Evolutionary conservation across 2,888 invertebrate species (phyloP).

Genomic region (Erebia palarica): DNA sequence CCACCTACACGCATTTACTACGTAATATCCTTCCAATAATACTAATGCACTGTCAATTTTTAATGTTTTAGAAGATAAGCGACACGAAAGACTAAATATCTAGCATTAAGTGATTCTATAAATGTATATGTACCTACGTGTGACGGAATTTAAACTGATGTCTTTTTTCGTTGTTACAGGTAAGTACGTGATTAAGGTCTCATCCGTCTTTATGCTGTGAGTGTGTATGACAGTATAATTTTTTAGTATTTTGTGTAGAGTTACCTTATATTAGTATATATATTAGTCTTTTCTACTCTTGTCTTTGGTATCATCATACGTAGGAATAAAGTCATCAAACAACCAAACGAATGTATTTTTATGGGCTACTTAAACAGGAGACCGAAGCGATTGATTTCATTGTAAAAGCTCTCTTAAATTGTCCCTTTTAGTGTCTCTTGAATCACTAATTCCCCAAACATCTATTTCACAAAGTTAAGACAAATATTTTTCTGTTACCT

Average conservation of each 20-base stretch:
- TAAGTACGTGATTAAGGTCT: constrained; percentile 43
- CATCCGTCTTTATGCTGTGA: constrained; percentile 16
- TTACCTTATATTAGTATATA: too few relatives aligned
- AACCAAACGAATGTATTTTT: not conserved
- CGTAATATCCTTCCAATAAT: constrained; percentile 67
- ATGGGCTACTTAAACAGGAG: constrained; percentile 2
- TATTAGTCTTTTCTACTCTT: not conserved
- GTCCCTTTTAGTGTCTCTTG: not conserved
- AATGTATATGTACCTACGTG: constrained; percentile 29
- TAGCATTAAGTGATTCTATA: constrained; percentile 41
- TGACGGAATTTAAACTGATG: constrained; percentile 46
- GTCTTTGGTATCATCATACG: not conserved
- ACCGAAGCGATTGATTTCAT: not conserved
- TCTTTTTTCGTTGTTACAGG: constrained; percentile 60
- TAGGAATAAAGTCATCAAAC: not conserved
- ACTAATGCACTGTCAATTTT: constrained; percentile 80
- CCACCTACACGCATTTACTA: constrained; percentile 72
- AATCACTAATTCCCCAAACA: constrained; percentile 10
- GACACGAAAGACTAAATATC: constrained; percentile 55
- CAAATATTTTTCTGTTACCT: constrained; percentile 37
- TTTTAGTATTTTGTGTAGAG: not conserved
- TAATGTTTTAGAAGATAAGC: constrained; percentile 68
- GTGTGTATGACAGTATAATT: constrained; percentile 3
- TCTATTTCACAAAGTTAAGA: constrained; percentile 30
- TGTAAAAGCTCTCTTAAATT: constrained; percentile 2